Conservation (phyloP, 2,888 invertebrate genomes). For the Eustalomyia histrio region DNA sequence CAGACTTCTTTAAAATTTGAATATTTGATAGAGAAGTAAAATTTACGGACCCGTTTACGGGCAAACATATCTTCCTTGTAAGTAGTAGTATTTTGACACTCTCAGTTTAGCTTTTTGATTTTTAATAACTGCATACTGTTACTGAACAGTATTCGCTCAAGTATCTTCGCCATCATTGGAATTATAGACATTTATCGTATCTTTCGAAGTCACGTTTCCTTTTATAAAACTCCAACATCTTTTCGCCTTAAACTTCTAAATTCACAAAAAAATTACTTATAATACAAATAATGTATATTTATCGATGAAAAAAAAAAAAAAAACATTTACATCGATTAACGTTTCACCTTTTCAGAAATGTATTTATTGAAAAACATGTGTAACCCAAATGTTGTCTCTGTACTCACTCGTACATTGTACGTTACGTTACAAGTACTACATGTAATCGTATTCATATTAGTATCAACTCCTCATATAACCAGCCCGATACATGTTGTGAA, state of each 20-base stretch:
- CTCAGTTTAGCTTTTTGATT: too few relatives aligned
- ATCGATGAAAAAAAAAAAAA: slow-evolving; percentile 27
- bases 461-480: background rate
- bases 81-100: too few relatives aligned
- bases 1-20: too few relatives aligned
- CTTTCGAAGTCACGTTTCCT: too few relatives aligned
- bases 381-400: slow-evolving; percentile 42
- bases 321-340: slow-evolving; percentile 52
- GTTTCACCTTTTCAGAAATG: slow-evolving; percentile 35
- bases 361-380: slow-evolving; percentile 58
- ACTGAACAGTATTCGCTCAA: too few relatives aligned
- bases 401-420: background rate
- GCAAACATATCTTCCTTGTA: too few relatives aligned
- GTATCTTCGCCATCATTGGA: too few relatives aligned
- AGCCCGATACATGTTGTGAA: background rate
- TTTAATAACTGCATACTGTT: too few relatives aligned
- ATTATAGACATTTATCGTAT: too few relatives aligned
- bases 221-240: background rate
- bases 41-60: too few relatives aligned
- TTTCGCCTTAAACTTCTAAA: background rate
- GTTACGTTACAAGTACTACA: too few relatives aligned
- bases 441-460: background rate
- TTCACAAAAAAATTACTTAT: background rate
- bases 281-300: slow-evolving; percentile 45
- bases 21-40: too few relatives aligned